A percentile compares a stretch with the other conserved stretches of the same genome.
Evolutionary conservation across 2,888 invertebrate genomes (phyloP).

Genomic region (Horisme vitalbata): DNA sequence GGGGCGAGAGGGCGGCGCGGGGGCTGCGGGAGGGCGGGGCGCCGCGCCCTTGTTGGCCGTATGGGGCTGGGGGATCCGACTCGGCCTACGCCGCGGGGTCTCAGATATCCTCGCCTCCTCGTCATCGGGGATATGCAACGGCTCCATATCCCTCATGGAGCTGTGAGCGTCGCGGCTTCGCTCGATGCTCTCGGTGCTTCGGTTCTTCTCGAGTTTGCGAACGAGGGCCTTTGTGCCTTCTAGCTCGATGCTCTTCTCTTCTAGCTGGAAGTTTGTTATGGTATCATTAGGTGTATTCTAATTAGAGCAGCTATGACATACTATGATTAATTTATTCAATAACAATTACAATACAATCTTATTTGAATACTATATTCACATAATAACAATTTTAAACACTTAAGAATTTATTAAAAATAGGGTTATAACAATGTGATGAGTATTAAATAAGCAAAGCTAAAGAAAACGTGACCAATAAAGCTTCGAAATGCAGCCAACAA

Average conservation of each 20-base stretch:
- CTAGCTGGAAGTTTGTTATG: conserved; percentile 81
- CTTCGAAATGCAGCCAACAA: background rate
- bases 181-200: conserved; percentile 39
- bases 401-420: too few species aligned
- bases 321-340: too few species aligned
- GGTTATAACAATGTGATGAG: too few species aligned
- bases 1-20: conserved; percentile 42
- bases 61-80: conserved; percentile 86
- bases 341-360: too few species aligned
- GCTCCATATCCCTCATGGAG: conserved; percentile 76
- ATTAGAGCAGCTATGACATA: too few species aligned
- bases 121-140: conserved; percentile 66
- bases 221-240: conserved; percentile 91
- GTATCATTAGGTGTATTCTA: background rate
- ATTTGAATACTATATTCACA: too few species aligned
- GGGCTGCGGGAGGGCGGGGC: conserved; percentile 71
- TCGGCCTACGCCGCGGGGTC: conserved; percentile 75
- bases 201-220: conserved; percentile 87
- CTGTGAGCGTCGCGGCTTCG: conserved; percentile 37
- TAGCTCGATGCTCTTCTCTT: conserved; percentile 91
- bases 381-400: too few species aligned
- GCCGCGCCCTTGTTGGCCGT: conserved; percentile 79
- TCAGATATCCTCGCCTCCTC: conserved; percentile 83
- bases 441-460: too few species aligned
- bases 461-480: too few species aligned